Evolutionary conservation across 2,797 vertebrate genomes (phyloP).

Genomic region (Phrynocephalus forsythii): DNA sequence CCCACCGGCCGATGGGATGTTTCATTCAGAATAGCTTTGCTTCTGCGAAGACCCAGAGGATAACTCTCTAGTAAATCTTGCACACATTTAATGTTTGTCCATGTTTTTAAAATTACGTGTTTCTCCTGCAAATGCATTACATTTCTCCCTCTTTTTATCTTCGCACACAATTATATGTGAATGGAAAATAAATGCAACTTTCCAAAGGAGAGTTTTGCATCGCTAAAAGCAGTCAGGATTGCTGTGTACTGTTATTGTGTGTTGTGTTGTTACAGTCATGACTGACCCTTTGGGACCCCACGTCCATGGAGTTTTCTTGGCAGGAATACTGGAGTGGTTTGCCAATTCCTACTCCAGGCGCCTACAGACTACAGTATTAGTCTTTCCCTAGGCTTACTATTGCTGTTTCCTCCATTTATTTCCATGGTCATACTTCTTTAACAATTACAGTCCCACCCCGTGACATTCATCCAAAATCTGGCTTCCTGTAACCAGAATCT

Average conservation of each 20-base stretch:
- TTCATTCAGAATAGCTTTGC: conserved; percentile 77
- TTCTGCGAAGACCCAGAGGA: conserved; percentile 61
- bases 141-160: conserved; percentile 17
- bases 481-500: no score
- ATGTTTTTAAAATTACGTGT: conserved; percentile 69
- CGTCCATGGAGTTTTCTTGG: no score
- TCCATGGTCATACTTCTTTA: no score
- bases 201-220: neutral
- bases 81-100: conserved; percentile 78
- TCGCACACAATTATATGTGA: conserved; percentile 50
- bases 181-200: conserved; percentile 50
- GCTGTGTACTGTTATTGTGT: no score
- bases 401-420: neutral
- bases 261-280: no score
- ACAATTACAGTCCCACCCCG: no score
- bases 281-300: no score
- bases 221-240: neutral
- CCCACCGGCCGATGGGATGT: conserved; percentile 75
- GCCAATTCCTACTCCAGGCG: no score
- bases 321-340: no score
- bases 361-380: no score
- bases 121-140: conserved; percentile 54
- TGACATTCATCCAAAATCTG: no score
- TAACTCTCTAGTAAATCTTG: conserved; percentile 58
- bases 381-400: no score